These are phyloP conservation scores for Lipophrys pholis DNA, from an alignment of 2,113 vertebrate genomes.

Conservation along the genomic window DNA sequence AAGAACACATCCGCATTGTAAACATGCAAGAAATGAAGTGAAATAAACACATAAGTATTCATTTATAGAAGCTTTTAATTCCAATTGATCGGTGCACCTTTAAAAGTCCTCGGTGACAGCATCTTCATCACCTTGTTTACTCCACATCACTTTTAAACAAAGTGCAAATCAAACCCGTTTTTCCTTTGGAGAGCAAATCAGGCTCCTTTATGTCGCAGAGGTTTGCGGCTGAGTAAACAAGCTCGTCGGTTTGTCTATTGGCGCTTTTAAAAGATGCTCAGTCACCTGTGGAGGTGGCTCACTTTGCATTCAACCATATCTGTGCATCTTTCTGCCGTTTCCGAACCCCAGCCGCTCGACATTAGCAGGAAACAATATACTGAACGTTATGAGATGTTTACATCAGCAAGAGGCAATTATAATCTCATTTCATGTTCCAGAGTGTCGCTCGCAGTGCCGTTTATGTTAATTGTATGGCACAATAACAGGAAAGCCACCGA, in stretches of 20 bases:
- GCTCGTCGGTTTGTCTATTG: slow-evolving; percentile 5
- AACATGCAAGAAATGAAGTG: too few relatives aligned
- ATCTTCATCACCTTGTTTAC: too few relatives aligned
- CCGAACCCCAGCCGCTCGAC: neutral
- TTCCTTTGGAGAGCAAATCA: neutral
- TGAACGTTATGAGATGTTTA: slow-evolving; percentile 24
- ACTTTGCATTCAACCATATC: too few relatives aligned
- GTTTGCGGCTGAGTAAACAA: neutral
- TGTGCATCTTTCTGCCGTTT: too few relatives aligned
- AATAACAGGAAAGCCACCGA: neutral
- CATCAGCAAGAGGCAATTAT: neutral
- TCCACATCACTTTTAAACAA: too few relatives aligned
- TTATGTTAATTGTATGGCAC: slow-evolving; percentile 13
- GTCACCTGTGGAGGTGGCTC: too few relatives aligned
- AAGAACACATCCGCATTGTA: too few relatives aligned
- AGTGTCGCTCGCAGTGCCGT: slow-evolving; percentile 18
- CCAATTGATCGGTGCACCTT: too few relatives aligned
- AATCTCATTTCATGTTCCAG: neutral
- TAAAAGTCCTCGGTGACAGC: too few relatives aligned
- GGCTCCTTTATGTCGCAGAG: neutral
- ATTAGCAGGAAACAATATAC: slow-evolving; percentile 1
- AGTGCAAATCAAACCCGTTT: neutral
- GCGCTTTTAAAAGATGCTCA: slow-evolving; percentile 2
- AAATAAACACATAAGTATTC: too few relatives aligned
- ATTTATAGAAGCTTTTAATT: too few relatives aligned